phyloP scores from a whole-genome alignment of 2,888 invertebrate species.

The Diaphora mendica region DNA sequence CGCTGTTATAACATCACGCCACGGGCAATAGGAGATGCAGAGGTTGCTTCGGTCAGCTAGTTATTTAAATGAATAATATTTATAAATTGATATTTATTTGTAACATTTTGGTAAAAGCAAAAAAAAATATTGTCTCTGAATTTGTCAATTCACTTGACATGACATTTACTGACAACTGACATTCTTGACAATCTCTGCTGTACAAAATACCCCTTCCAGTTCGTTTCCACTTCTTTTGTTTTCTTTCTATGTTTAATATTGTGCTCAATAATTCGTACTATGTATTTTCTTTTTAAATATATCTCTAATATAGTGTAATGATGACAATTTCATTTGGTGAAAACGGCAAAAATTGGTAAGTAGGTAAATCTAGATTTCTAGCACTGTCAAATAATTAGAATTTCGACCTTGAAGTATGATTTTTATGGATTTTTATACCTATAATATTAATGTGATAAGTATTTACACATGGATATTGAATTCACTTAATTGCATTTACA shows the following conservation, averaged over 20 bases:
- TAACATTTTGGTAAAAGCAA: background rate
- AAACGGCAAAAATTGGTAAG: conserved; percentile 59
- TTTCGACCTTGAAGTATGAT: conserved; percentile 69
- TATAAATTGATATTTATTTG: background rate
- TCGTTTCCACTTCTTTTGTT: conserved; percentile 58
- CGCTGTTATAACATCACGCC: too few relatives aligned
- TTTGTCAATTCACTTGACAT: conserved; percentile 20
- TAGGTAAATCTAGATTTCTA: conserved; percentile 48
- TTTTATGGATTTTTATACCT: conserved; percentile 42
- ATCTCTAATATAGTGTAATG: conserved; percentile 40
- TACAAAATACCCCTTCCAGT: conserved; percentile 46
- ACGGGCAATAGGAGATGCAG: too few relatives aligned
- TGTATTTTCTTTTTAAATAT: conserved; percentile 32
- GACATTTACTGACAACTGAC: conserved; percentile 22
- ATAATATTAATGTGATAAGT: conserved; percentile 14
- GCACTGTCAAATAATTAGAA: conserved; percentile 56
- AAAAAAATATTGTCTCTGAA: conserved; percentile 6
- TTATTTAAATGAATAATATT: too few relatives aligned
- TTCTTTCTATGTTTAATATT: conserved; percentile 42
- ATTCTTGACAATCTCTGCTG: conserved; percentile 29
- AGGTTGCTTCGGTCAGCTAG: too few relatives aligned
- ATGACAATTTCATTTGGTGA: conserved; percentile 35
- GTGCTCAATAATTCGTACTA: conserved; percentile 26
- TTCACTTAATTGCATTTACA: conserved; percentile 19
- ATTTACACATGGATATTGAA: conserved; percentile 5